Base-by-base conservation (phyloP, 2,113 vertebrate species). In the Hippoglossus stenolepis region DNA sequence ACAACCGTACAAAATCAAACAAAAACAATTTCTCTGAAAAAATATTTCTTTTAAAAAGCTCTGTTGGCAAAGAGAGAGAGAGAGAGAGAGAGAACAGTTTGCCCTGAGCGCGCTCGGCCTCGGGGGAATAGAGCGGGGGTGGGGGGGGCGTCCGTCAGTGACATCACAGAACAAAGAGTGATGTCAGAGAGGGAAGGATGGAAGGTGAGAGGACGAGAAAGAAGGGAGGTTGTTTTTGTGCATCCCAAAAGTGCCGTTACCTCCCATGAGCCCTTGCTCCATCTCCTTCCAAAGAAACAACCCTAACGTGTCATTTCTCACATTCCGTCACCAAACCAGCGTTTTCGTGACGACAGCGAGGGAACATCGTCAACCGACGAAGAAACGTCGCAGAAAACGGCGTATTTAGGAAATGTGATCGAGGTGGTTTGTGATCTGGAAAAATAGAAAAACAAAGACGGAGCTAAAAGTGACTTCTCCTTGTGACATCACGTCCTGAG, bases 21-120 rank as follows among this genome's bases (percentile, higher is more conserved):
- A 84, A 90, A 88, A 80, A 80, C 62, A 73, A 77, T 67, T 81
- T 84, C 80, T 78, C 65, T 87, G 86, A 88, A 91, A 90, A 92
- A 92, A 92, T 86, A 87, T 77, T 86, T 89, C 82, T 89, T 87
- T 93, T 88, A 89, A 93, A 93, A 93, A 92, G 84, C 90, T 93
- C 83, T 90, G 87, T 79, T 57, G 26, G 60, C 14, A 10, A 20
- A 13, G n/a, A 28, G 60, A 20, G 60, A 23, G n/a, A 21, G 4
- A 62, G 24, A 8, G n/a, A 20, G 54, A 31, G 51, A 23, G 35
- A 24, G 20, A 10, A 87, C 70, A 49, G 70, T 90, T 87, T 86
- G 90, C 88, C 86, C 90, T 90, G 91, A 92, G 90, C 85, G 68
- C 82, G 68, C 82, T 79, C 65, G 51, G 81, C 79, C 75, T 64